A percentile compares a stretch with the other conserved stretches of the same genome.
Conservation (phyloP, 1,140 invertebrate species). For the Drosophila quadrilineata region DNA sequence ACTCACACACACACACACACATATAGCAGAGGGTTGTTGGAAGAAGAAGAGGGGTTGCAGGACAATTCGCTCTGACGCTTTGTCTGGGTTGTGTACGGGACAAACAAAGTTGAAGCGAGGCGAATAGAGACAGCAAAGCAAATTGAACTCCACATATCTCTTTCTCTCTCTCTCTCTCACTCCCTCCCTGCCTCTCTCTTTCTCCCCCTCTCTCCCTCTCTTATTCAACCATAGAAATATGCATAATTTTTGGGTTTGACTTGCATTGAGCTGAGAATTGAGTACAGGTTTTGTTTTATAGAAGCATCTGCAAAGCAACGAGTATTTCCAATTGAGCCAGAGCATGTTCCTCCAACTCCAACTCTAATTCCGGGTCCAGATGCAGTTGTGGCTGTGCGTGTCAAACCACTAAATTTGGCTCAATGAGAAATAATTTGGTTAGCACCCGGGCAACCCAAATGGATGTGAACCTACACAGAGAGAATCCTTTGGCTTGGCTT, state of each 20-base stretch:
- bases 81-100: slow-evolving; percentile 1
- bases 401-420: slow-evolving; percentile 31
- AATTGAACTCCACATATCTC: too few relatives aligned
- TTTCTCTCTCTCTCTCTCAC: too few relatives aligned
- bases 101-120: neutral
- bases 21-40: neutral
- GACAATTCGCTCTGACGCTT: slow-evolving; percentile 9
- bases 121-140: neutral
- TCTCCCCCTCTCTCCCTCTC: too few relatives aligned
- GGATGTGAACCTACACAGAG: too few relatives aligned
- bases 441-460: slow-evolving; percentile 24
- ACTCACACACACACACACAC: neutral
- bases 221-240: slow-evolving; percentile 23
- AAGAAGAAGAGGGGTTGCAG: neutral
- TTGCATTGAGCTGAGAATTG: slow-evolving; percentile 3
- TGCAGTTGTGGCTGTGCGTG: slow-evolving; percentile 10
- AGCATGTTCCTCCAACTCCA: neutral
- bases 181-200: too few relatives aligned
- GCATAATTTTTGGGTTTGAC: slow-evolving; percentile 27
- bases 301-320: neutral
- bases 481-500: too few relatives aligned
- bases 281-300: neutral
- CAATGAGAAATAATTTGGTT: slow-evolving; percentile 62
- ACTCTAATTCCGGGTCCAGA: neutral
- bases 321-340: slow-evolving; percentile 15